Conservation (phyloP, 37 sponge, comb jelly and placozoan genomes). For the Lycopodina hypogea region DNA sequence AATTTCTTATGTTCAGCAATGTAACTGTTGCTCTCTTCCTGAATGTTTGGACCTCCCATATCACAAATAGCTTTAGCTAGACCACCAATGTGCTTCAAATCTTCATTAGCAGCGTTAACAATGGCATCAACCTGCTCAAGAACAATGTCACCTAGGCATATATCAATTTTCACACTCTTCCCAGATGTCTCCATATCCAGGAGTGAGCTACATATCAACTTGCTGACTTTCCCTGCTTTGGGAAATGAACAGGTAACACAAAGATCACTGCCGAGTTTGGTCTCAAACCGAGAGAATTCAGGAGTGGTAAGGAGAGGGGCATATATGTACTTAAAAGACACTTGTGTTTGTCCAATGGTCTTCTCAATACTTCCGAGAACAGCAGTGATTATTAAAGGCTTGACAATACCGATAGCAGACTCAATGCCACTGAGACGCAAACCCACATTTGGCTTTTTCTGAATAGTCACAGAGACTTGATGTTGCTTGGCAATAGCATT, state of each 20-base stretch:
- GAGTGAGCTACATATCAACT: constrained; percentile 7
- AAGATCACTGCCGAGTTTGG: constrained; percentile 20
- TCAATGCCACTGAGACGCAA: constrained; percentile 27
- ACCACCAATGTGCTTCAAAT: constrained; percentile 69
- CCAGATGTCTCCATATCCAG: constrained; percentile 11
- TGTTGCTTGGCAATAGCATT: constrained; percentile 13
- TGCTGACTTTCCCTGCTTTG: background rate
- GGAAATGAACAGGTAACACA: constrained; percentile 27
- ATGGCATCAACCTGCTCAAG: constrained; percentile 61
- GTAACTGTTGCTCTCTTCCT: constrained; percentile 49
- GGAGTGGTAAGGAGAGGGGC: constrained; percentile 16
- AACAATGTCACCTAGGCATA: constrained; percentile 51
- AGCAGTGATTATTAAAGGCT: constrained; percentile 3
- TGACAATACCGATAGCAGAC: constrained; percentile 18
- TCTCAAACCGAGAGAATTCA: constrained; percentile 26
- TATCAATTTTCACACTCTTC: constrained; percentile 31
- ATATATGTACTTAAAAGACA: background rate
- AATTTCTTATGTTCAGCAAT: constrained; percentile 35
- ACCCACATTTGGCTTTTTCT: constrained; percentile 29
- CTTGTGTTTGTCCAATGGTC: constrained; percentile 9
- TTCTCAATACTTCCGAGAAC: constrained; percentile 17
- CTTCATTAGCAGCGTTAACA: constrained; percentile 85
- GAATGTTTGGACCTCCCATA: constrained; percentile 67
- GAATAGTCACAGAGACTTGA: constrained; percentile 19
- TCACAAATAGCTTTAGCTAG: constrained; percentile 70